phyloP scores from a whole-genome alignment of 1,140 invertebrate species.

The Drosophila triauraria region DNA sequence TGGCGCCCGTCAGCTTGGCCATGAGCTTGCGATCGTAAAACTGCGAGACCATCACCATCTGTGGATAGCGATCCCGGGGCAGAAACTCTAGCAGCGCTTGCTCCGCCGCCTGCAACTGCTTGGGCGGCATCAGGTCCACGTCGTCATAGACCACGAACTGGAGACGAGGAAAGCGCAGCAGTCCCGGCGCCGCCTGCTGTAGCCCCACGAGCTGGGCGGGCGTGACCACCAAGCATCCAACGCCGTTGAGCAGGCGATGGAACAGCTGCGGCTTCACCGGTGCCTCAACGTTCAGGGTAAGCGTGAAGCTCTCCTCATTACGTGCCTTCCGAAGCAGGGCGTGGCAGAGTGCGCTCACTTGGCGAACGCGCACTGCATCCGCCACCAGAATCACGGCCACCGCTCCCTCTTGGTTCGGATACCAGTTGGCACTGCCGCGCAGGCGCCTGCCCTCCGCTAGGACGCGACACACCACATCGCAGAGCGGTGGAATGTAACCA shows the following conservation, averaged over 20 bases:
- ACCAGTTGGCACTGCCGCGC: not conserved
- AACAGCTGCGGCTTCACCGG: slow-evolving; percentile 20
- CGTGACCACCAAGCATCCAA: slow-evolving; percentile 54
- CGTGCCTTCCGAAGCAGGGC: slow-evolving; percentile 27
- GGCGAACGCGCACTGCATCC: slow-evolving; percentile 22
- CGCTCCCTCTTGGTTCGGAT: slow-evolving; percentile 4
- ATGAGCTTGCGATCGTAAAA: slow-evolving; percentile 19
- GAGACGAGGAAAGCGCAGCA: slow-evolving; percentile 25
- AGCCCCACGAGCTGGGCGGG: slow-evolving; percentile 39
- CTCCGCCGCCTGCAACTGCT: slow-evolving; percentile 17
- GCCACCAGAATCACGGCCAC: slow-evolving; percentile 48
- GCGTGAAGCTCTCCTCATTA: slow-evolving; percentile 32
- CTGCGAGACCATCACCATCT: slow-evolving; percentile 46
- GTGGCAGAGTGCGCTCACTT: slow-evolving; percentile 34
- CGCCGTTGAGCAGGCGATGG: slow-evolving; percentile 42
- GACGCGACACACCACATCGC: slow-evolving; percentile 22
- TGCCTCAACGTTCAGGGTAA: slow-evolving; percentile 35
- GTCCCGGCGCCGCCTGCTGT: not conserved
- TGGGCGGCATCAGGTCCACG: slow-evolving; percentile 39
- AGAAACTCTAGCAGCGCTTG: not conserved
- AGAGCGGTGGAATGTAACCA: slow-evolving; percentile 54
- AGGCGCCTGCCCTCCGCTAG: not conserved
- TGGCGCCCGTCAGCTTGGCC: slow-evolving; percentile 13
- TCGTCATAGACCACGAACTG: slow-evolving; percentile 52
- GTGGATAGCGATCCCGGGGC: not conserved